Conservation (phyloP, 2,888 invertebrate species). For the Proisotoma minuta region DNA sequence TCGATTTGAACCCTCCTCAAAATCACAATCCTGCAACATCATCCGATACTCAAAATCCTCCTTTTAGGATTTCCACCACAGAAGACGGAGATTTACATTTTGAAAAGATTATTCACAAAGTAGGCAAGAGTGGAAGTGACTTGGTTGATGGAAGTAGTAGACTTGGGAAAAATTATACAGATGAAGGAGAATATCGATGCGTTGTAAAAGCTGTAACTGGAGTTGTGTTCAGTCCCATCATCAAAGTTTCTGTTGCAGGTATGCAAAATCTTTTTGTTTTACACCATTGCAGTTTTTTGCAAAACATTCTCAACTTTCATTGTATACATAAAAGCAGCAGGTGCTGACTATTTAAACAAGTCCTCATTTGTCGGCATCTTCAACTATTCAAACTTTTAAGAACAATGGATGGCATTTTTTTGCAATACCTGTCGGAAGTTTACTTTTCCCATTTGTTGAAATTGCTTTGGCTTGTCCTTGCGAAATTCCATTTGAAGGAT, state of each 20-base stretch:
- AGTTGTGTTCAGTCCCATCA: slow-evolving; percentile 39
- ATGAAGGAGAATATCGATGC: slow-evolving; percentile 44
- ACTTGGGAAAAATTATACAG: slow-evolving; percentile 34
- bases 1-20: slow-evolving; percentile 29
- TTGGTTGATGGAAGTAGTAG: not conserved
- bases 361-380: too few species aligned
- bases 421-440: too few species aligned
- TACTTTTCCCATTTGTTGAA: too few species aligned
- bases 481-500: too few species aligned
- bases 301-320: too few species aligned
- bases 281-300: too few species aligned
- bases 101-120: slow-evolving; percentile 45
- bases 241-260: slow-evolving; percentile 39
- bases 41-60: slow-evolving; percentile 18
- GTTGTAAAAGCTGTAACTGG: slow-evolving; percentile 38
- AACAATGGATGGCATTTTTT: too few species aligned
- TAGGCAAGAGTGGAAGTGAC: slow-evolving; percentile 22
- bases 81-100: slow-evolving; percentile 40
- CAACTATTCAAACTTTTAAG: too few species aligned
- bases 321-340: too few species aligned
- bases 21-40: slow-evolving; percentile 12
- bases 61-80: slow-evolving; percentile 24
- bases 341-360: too few species aligned
- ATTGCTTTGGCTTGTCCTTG: too few species aligned
- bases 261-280: slow-evolving; percentile 5